Percentiles rank a stretch among this genome's conserved stretches.
These are phyloP conservation scores for rabbit (Oryctolagus cuniculus) DNA, from an alignment of 2,113 vertebrate genomes.

Conservation along the genomic window DNA sequence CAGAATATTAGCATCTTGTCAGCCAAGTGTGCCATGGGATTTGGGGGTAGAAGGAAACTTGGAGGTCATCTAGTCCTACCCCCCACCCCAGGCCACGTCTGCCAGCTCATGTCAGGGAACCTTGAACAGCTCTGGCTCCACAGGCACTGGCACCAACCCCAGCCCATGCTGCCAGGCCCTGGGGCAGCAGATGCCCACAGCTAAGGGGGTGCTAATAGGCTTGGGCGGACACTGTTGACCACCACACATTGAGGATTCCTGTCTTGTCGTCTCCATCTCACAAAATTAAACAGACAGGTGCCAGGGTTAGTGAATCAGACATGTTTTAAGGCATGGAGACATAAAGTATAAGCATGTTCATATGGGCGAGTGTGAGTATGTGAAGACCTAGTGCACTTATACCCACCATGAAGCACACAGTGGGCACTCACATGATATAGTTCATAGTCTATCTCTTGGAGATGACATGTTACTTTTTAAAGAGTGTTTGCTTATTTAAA, in stretches of 20 bases:
- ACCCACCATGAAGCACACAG: neutral
- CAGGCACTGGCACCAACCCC: constrained; percentile 61
- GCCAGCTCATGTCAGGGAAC: constrained; percentile 51
- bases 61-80: constrained; percentile 67
- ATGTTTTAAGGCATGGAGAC: neutral
- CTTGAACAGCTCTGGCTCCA: constrained; percentile 55
- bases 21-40: neutral
- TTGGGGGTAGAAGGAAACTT: constrained; percentile 59
- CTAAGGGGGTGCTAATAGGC: neutral
- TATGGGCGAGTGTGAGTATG: fast-evolving
- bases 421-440: neutral
- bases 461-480: neutral
- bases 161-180: constrained; percentile 33
- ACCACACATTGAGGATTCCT: neutral
- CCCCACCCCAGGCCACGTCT: constrained; percentile 18
- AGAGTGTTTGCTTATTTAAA: neutral
- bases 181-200: constrained; percentile 63
- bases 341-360: neutral
- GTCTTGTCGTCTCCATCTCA: neutral
- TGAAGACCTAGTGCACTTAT: neutral
- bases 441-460: neutral
- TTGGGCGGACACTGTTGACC: neutral
- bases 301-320: neutral
- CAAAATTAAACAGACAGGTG: neutral
- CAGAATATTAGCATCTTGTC: neutral